Evolutionary conservation across 1,140 invertebrate genomes (phyloP).

Genomic region (Lethocerus indicus): DNA sequence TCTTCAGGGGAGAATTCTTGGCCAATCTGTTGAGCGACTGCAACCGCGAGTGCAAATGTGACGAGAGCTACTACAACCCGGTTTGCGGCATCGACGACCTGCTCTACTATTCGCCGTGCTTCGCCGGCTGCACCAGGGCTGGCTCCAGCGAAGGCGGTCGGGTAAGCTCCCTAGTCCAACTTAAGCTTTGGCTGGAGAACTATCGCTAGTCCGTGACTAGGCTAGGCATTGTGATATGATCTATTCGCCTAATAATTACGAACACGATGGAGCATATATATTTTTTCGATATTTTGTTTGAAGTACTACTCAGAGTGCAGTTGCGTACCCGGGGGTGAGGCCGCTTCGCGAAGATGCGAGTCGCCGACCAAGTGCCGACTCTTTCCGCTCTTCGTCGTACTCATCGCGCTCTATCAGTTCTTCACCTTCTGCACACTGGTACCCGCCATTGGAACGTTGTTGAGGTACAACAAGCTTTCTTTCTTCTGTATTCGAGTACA

Average conservation of each 20-base stretch:
- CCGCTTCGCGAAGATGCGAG: constrained; percentile 43
- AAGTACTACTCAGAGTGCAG: constrained; percentile 36
- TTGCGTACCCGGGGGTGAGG: constrained; percentile 31
- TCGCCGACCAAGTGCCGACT: constrained; percentile 39
- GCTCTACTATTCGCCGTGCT: constrained; percentile 70
- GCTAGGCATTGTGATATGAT: no score
- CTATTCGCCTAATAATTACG: no score
- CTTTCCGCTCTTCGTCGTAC: constrained; percentile 42
- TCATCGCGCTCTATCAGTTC: constrained; percentile 53
- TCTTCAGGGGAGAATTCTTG: not conserved
- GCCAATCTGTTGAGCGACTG: constrained; percentile 26
- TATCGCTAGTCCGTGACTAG: no score
- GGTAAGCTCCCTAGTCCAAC: no score
- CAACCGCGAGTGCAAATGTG: constrained; percentile 45
- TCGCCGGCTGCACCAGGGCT: constrained; percentile 54
- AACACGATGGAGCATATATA: no score
- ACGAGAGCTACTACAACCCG: constrained; percentile 33
- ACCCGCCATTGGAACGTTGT: constrained; percentile 55
- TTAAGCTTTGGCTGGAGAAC: no score
- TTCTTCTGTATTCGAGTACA: no score
- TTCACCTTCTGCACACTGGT: constrained; percentile 61
- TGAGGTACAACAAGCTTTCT: no score
- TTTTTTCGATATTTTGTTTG: no score
- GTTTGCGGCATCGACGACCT: constrained; percentile 64
- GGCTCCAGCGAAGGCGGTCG: no score